phyloP scores from a whole-genome alignment of 2,888 invertebrate species.

The Mycalesis mineus region DNA sequence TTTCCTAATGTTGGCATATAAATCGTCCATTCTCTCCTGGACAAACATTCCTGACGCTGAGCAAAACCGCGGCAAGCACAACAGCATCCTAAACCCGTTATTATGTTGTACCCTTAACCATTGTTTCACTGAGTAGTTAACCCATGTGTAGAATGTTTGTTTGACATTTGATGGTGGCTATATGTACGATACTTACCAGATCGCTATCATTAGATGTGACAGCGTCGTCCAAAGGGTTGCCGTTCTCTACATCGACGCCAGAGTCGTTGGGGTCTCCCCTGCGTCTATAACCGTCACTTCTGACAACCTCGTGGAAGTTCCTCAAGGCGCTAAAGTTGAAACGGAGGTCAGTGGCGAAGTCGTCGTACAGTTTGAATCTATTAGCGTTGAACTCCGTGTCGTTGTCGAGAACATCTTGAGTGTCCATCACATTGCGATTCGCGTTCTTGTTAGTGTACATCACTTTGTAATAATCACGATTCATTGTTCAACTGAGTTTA shows the following conservation, averaged over 20 bases:
- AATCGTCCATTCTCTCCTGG: too few species aligned
- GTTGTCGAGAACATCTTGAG: conserved; percentile 60
- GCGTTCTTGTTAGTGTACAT: conserved; percentile 52
- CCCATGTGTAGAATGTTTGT: too few species aligned
- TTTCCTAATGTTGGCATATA: too few species aligned
- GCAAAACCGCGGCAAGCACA: too few species aligned
- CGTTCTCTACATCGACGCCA: conserved; percentile 72
- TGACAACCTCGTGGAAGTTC: conserved; percentile 49
- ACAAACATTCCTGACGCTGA: too few species aligned
- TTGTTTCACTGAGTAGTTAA: too few species aligned
- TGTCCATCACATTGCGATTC: conserved; percentile 44
- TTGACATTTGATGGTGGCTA: conserved; percentile 5
- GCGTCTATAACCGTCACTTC: conserved; percentile 37
- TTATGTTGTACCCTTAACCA: too few species aligned
- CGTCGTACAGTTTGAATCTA: conserved; percentile 71
- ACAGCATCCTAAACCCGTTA: too few species aligned
- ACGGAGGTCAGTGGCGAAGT: conserved; percentile 67
- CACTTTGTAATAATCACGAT: conserved; percentile 66
- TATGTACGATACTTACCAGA: conserved; percentile 53
- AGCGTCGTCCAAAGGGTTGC: conserved; percentile 59
- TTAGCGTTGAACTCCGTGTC: conserved; percentile 73
- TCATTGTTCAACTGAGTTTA: conserved; percentile 47
- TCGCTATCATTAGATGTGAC: conserved; percentile 60
- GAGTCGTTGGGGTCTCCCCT: conserved; percentile 65
- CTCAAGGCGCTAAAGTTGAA: conserved; percentile 61